Percentiles rank a stretch among this genome's conserved stretches.
phyloP scores from a whole-genome alignment of 2,888 invertebrate species.

The Tenthredo distinguenda region DNA sequence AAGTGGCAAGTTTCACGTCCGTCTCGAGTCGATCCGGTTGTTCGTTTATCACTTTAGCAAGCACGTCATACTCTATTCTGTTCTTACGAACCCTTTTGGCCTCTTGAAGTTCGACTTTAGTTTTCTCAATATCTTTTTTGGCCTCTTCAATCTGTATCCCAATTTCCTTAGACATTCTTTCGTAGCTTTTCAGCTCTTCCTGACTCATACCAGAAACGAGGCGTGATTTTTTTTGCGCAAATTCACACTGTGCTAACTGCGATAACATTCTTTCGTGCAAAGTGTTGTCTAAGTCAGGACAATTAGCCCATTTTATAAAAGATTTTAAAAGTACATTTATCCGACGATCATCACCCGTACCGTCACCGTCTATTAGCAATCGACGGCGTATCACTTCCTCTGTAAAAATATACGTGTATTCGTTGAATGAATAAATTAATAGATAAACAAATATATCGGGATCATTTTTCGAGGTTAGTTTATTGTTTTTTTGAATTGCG shows the following conservation, averaged over 20 bases:
- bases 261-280: constrained; percentile 89
- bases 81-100: constrained; percentile 94
- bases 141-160: constrained; percentile 90
- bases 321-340: constrained; percentile 92
- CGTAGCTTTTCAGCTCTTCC: constrained; percentile 91
- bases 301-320: constrained; percentile 89
- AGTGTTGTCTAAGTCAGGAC: constrained; percentile 79
- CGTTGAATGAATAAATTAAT: neutral
- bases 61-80: constrained; percentile 94
- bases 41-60: constrained; percentile 94
- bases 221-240: constrained; percentile 91
- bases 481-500: neutral
- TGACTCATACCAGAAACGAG: constrained; percentile 90
- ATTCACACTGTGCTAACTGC: constrained; percentile 93
- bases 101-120: constrained; percentile 89
- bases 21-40: constrained; percentile 94
- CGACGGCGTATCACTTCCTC: constrained; percentile 97
- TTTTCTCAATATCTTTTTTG: constrained; percentile 89
- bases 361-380: constrained; percentile 97
- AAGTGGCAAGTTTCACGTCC: constrained; percentile 83
- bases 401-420: constrained; percentile 77
- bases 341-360: constrained; percentile 96
- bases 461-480: neutral
- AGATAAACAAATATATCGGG: neutral
- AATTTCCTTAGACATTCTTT: constrained; percentile 87